A percentile compares a stretch with the other conserved stretches of the same genome.
Conservation (phyloP, 92 coral and sea anemone genomes). For the Paramuricea clavata region DNA sequence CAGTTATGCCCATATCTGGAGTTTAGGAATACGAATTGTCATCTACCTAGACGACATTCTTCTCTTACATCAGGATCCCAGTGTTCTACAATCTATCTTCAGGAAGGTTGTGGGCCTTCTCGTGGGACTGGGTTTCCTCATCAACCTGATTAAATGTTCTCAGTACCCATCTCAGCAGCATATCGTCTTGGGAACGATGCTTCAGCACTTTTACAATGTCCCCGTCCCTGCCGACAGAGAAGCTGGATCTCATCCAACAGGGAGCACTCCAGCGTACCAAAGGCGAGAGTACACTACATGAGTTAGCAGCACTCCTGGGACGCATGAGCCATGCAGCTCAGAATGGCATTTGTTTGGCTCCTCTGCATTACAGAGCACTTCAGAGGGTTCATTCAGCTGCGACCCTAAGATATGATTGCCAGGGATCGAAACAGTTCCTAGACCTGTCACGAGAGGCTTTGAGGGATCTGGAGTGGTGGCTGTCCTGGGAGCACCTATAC, state of each 20-base stretch:
- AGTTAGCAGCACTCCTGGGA: conserved; percentile 59
- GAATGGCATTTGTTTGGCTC: conserved; percentile 63
- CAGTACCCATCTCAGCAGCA: too few relatives aligned
- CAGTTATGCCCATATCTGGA: too few relatives aligned
- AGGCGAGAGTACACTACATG: conserved; percentile 28
- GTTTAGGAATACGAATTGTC: too few relatives aligned
- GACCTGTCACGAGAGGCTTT: conserved; percentile 37
- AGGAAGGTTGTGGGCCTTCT: too few relatives aligned
- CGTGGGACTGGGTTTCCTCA: too few relatives aligned
- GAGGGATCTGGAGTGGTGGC: conserved; percentile 66
- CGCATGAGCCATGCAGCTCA: conserved; percentile 74
- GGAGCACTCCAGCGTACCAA: neutral
- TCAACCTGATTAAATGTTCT: too few relatives aligned
- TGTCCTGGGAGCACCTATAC: conserved; percentile 29
- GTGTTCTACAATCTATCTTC: too few relatives aligned
- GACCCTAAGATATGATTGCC: neutral
- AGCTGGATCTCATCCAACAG: conserved; percentile 9
- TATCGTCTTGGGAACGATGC: too few relatives aligned
- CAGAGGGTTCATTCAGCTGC: conserved; percentile 42
- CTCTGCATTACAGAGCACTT: conserved; percentile 51
- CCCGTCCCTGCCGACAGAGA: conserved; percentile 41
- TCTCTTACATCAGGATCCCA: too few relatives aligned
- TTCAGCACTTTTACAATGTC: conserved; percentile 45
- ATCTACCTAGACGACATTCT: too few relatives aligned
- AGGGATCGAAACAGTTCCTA: neutral